A percentile compares a stretch with the other conserved stretches of the same genome.
phyloP scores from a whole-genome alignment of 2,888 invertebrate species.

The Cataglyphis albicans region DNA sequence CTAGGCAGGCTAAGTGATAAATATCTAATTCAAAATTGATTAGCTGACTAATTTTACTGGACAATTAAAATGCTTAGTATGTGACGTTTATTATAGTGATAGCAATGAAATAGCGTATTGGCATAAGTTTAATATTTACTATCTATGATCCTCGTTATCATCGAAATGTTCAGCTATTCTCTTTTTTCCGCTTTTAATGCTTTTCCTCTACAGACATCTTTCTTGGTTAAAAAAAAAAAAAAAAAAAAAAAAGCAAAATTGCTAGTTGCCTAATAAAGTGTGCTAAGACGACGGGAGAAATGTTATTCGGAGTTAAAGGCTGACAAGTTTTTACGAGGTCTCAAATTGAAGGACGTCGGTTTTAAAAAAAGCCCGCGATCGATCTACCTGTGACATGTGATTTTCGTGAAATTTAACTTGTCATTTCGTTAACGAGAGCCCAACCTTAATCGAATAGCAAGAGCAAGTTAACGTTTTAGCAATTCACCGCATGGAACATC shows the following conservation, averaged over 20 bases:
- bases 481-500: conserved; percentile 12
- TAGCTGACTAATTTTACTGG: conserved; percentile 26
- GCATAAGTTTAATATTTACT: neutral
- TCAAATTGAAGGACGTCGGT: neutral
- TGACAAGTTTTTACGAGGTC: neutral
- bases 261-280: neutral
- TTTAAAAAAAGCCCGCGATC: conserved; percentile 14
- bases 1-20: conserved; percentile 48
- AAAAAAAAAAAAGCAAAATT: neutral
- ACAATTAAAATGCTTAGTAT: neutral
- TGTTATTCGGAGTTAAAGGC: neutral
- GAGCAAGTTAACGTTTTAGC: neutral
- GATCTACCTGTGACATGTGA: conserved; percentile 21
- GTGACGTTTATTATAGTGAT: neutral
- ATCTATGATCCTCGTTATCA: neutral
- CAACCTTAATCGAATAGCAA: neutral
- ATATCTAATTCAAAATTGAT: conserved; percentile 62
- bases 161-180: neutral
- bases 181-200: neutral
- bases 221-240: neutral
- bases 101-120: conserved; percentile 26
- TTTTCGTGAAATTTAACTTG: conserved; percentile 30
- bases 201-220: neutral
- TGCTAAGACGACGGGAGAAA: neutral
- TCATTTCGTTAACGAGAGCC: neutral